phyloP scores from a whole-genome alignment of 2,113 vertebrate genomes.

The Asarcornis scutulata region DNA sequence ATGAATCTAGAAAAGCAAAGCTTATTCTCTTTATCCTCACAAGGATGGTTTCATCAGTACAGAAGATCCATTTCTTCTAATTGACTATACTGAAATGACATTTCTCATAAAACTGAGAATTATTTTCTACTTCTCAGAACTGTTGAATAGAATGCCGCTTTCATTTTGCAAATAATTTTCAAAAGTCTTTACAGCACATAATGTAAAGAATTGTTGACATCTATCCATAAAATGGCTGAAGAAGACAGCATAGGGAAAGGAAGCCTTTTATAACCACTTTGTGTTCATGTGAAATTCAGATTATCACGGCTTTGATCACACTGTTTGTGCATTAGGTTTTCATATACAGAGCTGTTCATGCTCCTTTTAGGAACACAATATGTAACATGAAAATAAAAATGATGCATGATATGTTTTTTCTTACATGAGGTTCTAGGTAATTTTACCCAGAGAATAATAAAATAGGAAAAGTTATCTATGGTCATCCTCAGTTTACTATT shows the following conservation, averaged over 20 bases:
- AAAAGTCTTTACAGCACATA: background rate
- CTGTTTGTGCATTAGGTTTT: background rate
- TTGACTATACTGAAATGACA: background rate
- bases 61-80: background rate
- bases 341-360: background rate
- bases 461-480: background rate
- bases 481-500: background rate
- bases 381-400: background rate
- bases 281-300: background rate
- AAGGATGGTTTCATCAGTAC: background rate
- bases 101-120: background rate
- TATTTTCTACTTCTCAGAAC: background rate
- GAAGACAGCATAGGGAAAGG: background rate
- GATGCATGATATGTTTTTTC: background rate
- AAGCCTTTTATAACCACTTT: background rate
- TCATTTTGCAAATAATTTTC: background rate
- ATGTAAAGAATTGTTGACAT: background rate
- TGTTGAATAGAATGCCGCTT: background rate
- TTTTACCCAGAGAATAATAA: background rate
- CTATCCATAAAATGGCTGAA: background rate
- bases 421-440: background rate
- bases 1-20: slow-evolving; percentile 51
- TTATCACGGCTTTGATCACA: background rate
- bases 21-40: slow-evolving; percentile 2
- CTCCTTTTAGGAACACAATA: background rate